phyloP scores from a whole-genome alignment of 2,113 vertebrate genomes.

The Erinaceus europaeus region DNA sequence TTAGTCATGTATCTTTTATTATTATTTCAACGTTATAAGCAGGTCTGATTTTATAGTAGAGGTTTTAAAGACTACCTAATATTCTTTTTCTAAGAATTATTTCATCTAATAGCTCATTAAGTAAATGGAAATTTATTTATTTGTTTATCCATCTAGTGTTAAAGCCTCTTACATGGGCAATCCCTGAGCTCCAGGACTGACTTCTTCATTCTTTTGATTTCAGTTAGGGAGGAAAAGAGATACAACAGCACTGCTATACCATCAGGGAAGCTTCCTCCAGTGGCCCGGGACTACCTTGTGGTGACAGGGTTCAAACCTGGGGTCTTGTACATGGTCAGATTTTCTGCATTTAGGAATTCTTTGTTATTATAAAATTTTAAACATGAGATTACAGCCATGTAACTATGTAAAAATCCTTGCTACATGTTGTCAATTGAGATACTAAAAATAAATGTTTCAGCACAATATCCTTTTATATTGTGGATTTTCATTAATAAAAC shows the following conservation, averaged over 20 bases:
- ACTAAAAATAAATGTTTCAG: background rate
- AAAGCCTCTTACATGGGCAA: too few species aligned
- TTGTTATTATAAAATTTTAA: background rate
- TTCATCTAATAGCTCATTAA: background rate
- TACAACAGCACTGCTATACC: background rate
- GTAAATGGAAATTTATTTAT: background rate
- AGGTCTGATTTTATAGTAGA: conserved; percentile 17
- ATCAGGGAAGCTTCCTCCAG: background rate
- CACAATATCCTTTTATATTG: background rate
- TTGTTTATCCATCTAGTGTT: too few species aligned
- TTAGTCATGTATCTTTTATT: background rate
- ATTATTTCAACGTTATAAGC: background rate
- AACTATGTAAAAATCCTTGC: background rate
- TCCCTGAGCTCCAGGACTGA: too few species aligned
- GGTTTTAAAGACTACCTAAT: background rate
- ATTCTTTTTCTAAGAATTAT: background rate
- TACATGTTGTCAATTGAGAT: background rate
- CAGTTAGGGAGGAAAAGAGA: background rate
- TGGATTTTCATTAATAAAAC: background rate
- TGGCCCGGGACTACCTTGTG: background rate
- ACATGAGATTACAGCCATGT: background rate
- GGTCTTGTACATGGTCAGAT: background rate
- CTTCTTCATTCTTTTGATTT: background rate
- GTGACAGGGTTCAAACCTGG: background rate
- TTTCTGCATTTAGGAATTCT: too few species aligned